These are phyloP conservation scores for Parapsyche elsis DNA, from an alignment of 1,140 invertebrate species.

Conservation along the genomic window DNA sequence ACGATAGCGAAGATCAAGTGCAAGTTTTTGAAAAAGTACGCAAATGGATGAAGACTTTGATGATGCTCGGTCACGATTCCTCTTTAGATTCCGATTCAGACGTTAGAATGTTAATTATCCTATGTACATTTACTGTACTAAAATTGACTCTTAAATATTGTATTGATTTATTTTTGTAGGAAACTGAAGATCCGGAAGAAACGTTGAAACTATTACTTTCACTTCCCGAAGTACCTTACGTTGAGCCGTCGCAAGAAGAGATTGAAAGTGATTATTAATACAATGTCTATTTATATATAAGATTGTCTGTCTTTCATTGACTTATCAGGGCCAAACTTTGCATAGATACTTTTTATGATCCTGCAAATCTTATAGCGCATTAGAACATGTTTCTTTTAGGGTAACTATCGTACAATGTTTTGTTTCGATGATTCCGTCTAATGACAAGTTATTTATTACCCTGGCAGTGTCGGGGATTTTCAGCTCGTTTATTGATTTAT, in stretches of 20 bases:
- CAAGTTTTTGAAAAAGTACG: conserved; percentile 48
- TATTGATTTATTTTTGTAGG: conserved; percentile 55
- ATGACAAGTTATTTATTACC: too few species aligned
- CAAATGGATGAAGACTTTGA: conserved; percentile 54
- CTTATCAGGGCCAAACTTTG: not conserved
- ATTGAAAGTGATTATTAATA: conserved; percentile 66
- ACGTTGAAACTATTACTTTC: conserved; percentile 62
- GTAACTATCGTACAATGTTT: not conserved
- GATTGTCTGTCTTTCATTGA: not conserved
- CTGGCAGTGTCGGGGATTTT: too few species aligned
- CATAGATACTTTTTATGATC: too few species aligned
- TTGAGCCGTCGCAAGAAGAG: conserved; percentile 69
- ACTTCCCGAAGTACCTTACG: conserved; percentile 63
- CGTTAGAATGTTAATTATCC: conserved; percentile 30
- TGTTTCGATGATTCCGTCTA: not conserved
- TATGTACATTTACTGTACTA: too few species aligned
- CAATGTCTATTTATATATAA: too few species aligned
- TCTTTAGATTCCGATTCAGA: conserved; percentile 41
- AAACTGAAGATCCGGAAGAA: conserved; percentile 63
- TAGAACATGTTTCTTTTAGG: too few species aligned
- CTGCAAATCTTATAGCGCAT: too few species aligned
- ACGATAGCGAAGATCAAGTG: conserved; percentile 30
- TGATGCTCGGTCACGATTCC: conserved; percentile 50
- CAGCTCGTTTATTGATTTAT: too few species aligned
- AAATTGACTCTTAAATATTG: too few species aligned